Base-by-base conservation (phyloP, 2,888 invertebrate species). In the Hypolimnas misippus region DNA sequence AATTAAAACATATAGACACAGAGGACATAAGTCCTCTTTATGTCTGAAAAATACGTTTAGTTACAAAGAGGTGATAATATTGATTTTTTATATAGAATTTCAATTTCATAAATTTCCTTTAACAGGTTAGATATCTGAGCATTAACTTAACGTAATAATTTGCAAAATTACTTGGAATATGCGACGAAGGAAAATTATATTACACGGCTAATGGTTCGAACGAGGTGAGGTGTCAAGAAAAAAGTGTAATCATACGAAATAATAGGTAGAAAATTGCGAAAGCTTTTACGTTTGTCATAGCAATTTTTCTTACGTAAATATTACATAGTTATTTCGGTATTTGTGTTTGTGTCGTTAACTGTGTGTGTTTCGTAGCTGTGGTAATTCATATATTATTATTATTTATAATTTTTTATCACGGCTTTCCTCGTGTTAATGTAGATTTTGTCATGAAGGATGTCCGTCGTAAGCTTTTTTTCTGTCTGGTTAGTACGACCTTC, bases 201-300 rank as follows among this genome's bases (percentile, higher is more conserved):
- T 49, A 49, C 49, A 14, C 21, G 2, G 46, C n/a, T 46, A 49
- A 29, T 49, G 14, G 25, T 12, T n/a, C 14, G 8, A 14, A 25
- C 21, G 49, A 25, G 29, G 14, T 29, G 49, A 25, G 8, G 29
- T 14, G 44, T 25, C 25, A 29, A 46, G 29, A 14, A 25, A 49
- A 49, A 49, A 21, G 19, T 46, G 44, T 46, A 21, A 46, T 46
- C 44, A n/a, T 46, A 46, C 19, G 0, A 46, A 29, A 49, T 29
- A 46, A 49, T 29, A 29, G 6, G 25, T 49, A 8, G 8, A 29
- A 46, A 46, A 49, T 8, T 49, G 14, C 49, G 14, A 7, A 14
- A 49, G 29, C 29, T 49, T 14, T 12, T 29, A 49, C 29, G 19
- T 46, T 10, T 21, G 44, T n/a, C 44, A 21, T 10, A 21, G 21